Base-by-base conservation (phyloP, 2,797 vertebrate genomes). In the Notolepis coatsorum region DNA sequence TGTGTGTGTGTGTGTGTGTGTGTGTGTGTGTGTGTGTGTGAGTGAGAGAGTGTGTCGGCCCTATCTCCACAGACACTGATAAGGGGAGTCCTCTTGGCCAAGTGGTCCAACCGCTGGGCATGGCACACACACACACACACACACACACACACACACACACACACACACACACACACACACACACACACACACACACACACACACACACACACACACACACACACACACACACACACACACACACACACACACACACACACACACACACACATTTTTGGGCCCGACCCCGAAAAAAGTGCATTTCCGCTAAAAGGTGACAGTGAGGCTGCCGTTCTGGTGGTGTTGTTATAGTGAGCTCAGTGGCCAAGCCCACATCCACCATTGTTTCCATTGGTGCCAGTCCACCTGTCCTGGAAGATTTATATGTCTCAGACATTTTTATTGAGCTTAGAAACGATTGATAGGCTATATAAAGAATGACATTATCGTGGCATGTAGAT, bases 171-270 rank as follows among this genome's bases (percentile, higher is more conserved):
- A 31, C 49, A 35, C 31, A 18, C 15, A 7, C 37, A 5, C 12
- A 24, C 17, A 27, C 24, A 20, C 37, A 42, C 53, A 35, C 30
- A 20, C 52, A 37, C 30, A 31, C 46, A 48, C 46, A 48, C 46
- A 48, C 46, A 27, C 25, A 15, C 25, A 28, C 47, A 50, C 47
- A 50, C 47, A 49, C 47, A 30, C 25, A 49, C 47, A 49, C 47
- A 49, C 47, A 49, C 47, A 30, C 25, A 30, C 47, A 49, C 47
- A 30, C 47, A 31, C 47, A 31, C 47, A 47, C 45, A 47, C 31
- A 17, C 49, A 48, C 24, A 48, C 46, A 48, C 24, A 48, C 24
- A 48, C 46, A 27, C 24, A 27, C 46, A 10, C 17, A 7, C 13
- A 15, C 20, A 35, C 30, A 33, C 49, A 35, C 31, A 15, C 24